phyloP scores from a whole-genome alignment of 2,113 vertebrate genomes.

The Syrrhaptes paradoxus region DNA sequence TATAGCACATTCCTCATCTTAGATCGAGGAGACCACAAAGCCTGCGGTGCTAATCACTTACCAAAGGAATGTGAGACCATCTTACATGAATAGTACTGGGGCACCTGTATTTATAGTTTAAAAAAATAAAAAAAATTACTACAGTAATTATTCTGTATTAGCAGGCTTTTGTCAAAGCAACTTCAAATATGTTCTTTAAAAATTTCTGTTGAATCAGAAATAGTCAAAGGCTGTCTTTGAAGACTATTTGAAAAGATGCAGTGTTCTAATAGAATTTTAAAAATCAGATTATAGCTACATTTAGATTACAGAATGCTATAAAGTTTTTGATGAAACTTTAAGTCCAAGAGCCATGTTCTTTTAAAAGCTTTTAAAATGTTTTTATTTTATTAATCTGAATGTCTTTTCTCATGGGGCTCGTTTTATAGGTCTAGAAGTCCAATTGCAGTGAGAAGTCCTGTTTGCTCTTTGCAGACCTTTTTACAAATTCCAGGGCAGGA shows the following conservation, averaged over 20 bases:
- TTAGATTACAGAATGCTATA: not conserved
- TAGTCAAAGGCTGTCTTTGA: not conserved
- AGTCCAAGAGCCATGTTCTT: not conserved
- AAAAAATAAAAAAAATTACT: not conserved
- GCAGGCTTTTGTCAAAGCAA: not conserved
- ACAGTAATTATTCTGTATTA: not conserved
- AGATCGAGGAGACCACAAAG: not conserved
- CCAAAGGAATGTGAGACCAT: conserved; percentile 8
- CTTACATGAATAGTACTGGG: not conserved
- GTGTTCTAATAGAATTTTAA: not conserved
- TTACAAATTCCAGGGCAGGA: conserved; percentile 88
- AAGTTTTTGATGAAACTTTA: not conserved
- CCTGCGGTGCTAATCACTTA: conserved; percentile 19
- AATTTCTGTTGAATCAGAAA: not conserved
- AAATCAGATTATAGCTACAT: not conserved
- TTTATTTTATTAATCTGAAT: conserved; percentile 9
- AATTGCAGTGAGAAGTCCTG: conserved; percentile 71
- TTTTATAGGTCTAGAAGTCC: conserved; percentile 76
- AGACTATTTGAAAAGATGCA: not conserved
- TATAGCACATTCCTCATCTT: not conserved
- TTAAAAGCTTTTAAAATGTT: not conserved
- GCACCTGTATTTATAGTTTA: not conserved
- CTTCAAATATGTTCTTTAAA: not conserved
- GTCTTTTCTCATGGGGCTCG: conserved; percentile 59
- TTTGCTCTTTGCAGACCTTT: conserved; percentile 81